phyloP scores from a whole-genome alignment of 1,140 invertebrate species.

The Antheraea mylitta region DNA sequence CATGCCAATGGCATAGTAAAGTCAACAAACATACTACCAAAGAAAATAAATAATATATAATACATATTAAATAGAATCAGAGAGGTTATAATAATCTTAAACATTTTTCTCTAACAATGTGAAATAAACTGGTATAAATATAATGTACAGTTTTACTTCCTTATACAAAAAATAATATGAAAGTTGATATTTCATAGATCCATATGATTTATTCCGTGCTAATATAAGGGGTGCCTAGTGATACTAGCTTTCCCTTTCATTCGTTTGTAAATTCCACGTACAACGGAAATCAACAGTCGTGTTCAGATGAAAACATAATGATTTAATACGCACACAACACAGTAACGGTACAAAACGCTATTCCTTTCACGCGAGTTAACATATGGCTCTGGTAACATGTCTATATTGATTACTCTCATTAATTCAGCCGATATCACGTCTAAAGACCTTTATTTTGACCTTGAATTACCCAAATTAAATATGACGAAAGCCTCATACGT shows the following conservation, averaged over 20 bases:
- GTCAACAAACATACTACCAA: no score
- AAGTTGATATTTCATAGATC: background rate
- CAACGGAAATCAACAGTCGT: constrained; percentile 12
- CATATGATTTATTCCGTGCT: background rate
- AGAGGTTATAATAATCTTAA: no score
- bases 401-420: constrained; percentile 60
- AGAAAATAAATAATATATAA: no score
- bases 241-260: background rate
- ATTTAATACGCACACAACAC: constrained; percentile 22
- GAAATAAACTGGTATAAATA: no score
- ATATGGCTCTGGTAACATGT: constrained; percentile 59
- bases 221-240: background rate
- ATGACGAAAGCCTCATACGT: constrained; percentile 46
- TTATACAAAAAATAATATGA: background rate
- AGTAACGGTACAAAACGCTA: constrained; percentile 64
- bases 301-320: constrained; percentile 33
- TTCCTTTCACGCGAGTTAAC: constrained; percentile 64
- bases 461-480: constrained; percentile 47
- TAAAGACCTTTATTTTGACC: constrained; percentile 42
- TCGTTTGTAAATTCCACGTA: constrained; percentile 1
- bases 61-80: no score
- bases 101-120: no score
- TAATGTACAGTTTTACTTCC: no score
- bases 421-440: constrained; percentile 33
- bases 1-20: no score